Percentiles rank a stretch among this genome's conserved stretches.
Evolutionary conservation across 2,113 vertebrate genomes (phyloP).

Genomic region (Nestor notabilis): DNA sequence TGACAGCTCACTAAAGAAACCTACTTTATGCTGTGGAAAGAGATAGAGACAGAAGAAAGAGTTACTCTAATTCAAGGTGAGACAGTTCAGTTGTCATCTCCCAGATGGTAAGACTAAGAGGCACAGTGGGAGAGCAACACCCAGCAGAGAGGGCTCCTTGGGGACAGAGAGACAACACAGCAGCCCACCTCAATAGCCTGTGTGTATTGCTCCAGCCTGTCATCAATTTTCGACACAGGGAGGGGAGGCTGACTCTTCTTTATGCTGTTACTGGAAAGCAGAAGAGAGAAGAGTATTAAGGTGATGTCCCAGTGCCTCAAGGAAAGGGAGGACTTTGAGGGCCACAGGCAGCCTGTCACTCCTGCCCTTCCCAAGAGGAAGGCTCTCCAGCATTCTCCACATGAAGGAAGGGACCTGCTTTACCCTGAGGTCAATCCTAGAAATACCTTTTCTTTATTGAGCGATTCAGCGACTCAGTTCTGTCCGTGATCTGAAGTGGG

Average conservation of each 20-base stretch:
- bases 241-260: conserved; percentile 81
- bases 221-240: conserved; percentile 85
- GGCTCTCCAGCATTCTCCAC: neutral
- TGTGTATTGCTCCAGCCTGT: conserved; percentile 89
- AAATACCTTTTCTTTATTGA: conserved; percentile 87
- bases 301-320: neutral
- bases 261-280: conserved; percentile 73
- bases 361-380: neutral
- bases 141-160: neutral
- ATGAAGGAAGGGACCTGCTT: neutral
- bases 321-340: neutral
- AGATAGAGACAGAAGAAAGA: neutral
- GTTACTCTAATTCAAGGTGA: neutral
- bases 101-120: neutral
- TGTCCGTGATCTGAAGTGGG: conserved; percentile 80
- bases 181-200: conserved; percentile 88
- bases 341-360: neutral
- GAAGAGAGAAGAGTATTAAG: neutral
- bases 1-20: neutral
- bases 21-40: neutral
- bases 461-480: conserved; percentile 84
- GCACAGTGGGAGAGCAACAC: accelerated
- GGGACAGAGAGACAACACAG: neutral
- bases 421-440: neutral
- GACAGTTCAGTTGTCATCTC: neutral